phyloP scores from a whole-genome alignment of 2,797 vertebrate species.

The Tachyglossus aculeatus region DNA sequence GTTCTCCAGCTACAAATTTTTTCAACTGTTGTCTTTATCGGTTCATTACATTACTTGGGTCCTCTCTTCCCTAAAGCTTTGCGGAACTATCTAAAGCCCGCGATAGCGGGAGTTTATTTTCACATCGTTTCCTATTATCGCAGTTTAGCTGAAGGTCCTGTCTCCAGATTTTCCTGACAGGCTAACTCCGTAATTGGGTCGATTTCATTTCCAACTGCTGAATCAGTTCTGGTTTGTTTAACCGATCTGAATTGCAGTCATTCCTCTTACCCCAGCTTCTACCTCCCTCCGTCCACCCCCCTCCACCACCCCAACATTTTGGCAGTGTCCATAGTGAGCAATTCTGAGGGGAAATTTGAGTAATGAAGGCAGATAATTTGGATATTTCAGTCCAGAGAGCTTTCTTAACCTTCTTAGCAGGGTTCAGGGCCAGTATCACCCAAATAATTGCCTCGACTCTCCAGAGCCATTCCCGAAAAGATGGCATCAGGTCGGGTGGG shows the following conservation, averaged over 20 bases:
- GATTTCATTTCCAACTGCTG: background rate
- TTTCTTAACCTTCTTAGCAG: too few relatives aligned
- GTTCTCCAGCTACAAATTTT: background rate
- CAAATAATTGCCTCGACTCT: too few relatives aligned
- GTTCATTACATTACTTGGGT: background rate
- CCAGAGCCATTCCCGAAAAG: too few relatives aligned
- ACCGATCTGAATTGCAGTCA: background rate
- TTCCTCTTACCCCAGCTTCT: rapidly evolving
- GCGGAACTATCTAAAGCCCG: slow-evolving; percentile 5
- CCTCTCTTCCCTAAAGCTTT: slow-evolving; percentile 8
- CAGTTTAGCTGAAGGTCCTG: background rate
- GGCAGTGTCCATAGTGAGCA: too few relatives aligned
- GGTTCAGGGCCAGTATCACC: too few relatives aligned
- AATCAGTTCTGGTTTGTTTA: background rate
- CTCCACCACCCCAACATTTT: too few relatives aligned
- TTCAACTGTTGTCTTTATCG: background rate
- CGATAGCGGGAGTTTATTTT: background rate
- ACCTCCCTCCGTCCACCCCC: too few relatives aligned
- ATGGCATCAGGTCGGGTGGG: too few relatives aligned
- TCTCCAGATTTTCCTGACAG: background rate
- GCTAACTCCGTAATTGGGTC: background rate
- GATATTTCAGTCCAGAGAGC: too few relatives aligned
- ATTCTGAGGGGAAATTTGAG: too few relatives aligned
- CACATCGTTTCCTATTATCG: background rate
- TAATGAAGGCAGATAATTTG: too few relatives aligned